Percentiles rank a stretch among this genome's conserved stretches.
Evolutionary conservation across 2,888 invertebrate genomes (phyloP).

Genomic region (Caenorhabditis sinica): DNA sequence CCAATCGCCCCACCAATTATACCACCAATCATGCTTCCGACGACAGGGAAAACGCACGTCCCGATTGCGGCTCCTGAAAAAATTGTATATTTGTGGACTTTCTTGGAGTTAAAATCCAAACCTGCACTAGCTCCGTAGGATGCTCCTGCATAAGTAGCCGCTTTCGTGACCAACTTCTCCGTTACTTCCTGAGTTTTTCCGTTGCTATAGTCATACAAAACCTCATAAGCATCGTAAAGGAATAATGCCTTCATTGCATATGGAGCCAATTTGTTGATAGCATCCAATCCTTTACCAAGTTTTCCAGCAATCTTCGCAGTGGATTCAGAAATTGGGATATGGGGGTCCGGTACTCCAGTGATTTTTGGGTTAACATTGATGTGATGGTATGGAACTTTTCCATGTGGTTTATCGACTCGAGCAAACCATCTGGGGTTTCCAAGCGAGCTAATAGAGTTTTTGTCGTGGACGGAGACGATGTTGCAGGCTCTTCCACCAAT

Average conservation of each 20-base stretch:
- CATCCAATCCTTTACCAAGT: neutral
- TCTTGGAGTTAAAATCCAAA: too few species aligned
- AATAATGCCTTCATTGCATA: neutral
- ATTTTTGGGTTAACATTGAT: constrained; percentile 37
- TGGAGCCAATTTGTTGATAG: neutral
- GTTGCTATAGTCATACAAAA: too few species aligned
- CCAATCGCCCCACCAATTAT: too few species aligned
- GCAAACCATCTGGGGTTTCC: constrained; percentile 29
- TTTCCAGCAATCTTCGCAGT: constrained; percentile 9
- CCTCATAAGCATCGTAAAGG: neutral
- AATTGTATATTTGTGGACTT: too few species aligned
- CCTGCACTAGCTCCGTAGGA: too few species aligned
- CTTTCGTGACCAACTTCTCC: too few species aligned
- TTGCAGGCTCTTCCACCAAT: constrained; percentile 6
- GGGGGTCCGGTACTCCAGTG: constrained; percentile 41
- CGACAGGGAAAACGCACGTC: too few species aligned
- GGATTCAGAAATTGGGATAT: constrained; percentile 5
- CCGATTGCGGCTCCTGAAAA: too few species aligned
- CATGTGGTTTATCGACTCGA: constrained; percentile 33
- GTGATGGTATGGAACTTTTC: constrained; percentile 3
- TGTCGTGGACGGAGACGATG: constrained; percentile 22
- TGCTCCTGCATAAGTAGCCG: too few species aligned
- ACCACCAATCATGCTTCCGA: too few species aligned
- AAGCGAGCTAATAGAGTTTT: neutral
- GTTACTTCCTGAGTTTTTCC: too few species aligned